A percentile compares a stretch with the other conserved stretches of the same genome.
These are phyloP conservation scores for Cancer borealis DNA, from an alignment of 2,888 invertebrate genomes.

Conservation along the genomic window DNA sequence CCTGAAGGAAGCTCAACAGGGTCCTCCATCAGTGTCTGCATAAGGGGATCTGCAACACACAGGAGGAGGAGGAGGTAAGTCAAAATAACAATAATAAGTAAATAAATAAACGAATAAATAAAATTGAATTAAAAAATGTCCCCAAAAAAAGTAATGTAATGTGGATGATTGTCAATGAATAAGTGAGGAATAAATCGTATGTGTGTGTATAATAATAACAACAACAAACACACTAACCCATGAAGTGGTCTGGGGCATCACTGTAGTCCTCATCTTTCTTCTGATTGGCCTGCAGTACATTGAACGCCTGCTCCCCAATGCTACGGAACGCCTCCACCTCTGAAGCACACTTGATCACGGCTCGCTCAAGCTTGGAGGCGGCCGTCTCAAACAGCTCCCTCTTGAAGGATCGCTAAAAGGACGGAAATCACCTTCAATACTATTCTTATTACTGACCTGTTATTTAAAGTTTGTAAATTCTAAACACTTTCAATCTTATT, in stretches of 20 bases:
- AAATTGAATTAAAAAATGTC: too few relatives aligned
- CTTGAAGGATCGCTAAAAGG: constrained; percentile 71
- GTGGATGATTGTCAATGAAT: too few relatives aligned
- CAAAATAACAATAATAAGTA: too few relatives aligned
- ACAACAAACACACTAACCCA: constrained; percentile 81
- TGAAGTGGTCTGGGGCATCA: constrained; percentile 97
- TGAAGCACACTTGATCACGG: constrained; percentile 89
- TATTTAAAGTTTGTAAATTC: not conserved
- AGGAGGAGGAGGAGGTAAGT: not conserved
- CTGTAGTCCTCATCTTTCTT: constrained; percentile 94
- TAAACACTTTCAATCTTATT: not conserved
- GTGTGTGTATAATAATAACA: not conserved
- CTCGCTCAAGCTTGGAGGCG: constrained; percentile 88
- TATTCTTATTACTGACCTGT: not conserved
- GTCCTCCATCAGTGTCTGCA: constrained; percentile 98
- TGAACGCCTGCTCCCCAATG: constrained; percentile 86
- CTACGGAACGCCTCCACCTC: constrained; percentile 91
- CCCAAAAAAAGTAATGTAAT: too few relatives aligned
- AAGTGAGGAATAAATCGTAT: too few relatives aligned
- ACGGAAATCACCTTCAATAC: not conserved
- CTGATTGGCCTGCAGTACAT: constrained; percentile 88
- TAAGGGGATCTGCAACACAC: constrained; percentile 88
- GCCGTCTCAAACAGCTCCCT: constrained; percentile 94
- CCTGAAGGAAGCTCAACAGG: constrained; percentile 96
- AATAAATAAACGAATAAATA: too few relatives aligned